Evolutionary conservation across 2,113 vertebrate species (phyloP).

Genomic region (Corydoras sp.): DNA sequence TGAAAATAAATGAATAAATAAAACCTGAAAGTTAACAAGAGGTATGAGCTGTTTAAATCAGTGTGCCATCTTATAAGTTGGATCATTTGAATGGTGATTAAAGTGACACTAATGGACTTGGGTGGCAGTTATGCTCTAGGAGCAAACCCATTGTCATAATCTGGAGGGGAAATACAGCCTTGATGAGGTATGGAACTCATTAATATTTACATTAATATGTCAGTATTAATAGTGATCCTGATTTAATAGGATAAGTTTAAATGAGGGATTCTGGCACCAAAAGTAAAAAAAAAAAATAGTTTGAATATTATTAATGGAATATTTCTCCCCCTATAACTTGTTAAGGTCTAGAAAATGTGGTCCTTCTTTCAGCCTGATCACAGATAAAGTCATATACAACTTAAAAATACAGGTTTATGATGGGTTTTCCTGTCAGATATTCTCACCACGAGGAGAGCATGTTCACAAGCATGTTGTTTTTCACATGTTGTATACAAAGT

Average conservation of each 20-base stretch:
- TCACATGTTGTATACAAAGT: no score
- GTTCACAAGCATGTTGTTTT: no score
- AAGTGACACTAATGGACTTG: conserved; percentile 63
- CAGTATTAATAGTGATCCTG: conserved; percentile 2
- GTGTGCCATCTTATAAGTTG: conserved; percentile 36
- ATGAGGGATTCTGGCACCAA: background rate
- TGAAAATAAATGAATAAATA: no score
- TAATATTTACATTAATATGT: no score
- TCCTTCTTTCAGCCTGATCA: background rate
- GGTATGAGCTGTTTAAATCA: conserved; percentile 8
- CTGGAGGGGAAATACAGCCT: conserved; percentile 52
- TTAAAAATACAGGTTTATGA: no score
- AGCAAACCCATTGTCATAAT: conserved; percentile 58
- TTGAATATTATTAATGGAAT: background rate
- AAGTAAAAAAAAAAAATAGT: background rate
- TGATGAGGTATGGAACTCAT: conserved; percentile 28
- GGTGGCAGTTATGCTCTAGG: conserved; percentile 58
- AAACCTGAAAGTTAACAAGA: background rate
- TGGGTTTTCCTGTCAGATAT: no score
- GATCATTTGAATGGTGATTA: conserved; percentile 64
- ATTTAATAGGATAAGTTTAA: conserved; percentile 11
- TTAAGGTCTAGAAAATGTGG: background rate
- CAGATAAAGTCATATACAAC: no score
- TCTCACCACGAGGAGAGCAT: no score
- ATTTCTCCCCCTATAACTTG: background rate